Conservation (phyloP, 2,113 vertebrate species). For the Elephantulus edwardii region DNA sequence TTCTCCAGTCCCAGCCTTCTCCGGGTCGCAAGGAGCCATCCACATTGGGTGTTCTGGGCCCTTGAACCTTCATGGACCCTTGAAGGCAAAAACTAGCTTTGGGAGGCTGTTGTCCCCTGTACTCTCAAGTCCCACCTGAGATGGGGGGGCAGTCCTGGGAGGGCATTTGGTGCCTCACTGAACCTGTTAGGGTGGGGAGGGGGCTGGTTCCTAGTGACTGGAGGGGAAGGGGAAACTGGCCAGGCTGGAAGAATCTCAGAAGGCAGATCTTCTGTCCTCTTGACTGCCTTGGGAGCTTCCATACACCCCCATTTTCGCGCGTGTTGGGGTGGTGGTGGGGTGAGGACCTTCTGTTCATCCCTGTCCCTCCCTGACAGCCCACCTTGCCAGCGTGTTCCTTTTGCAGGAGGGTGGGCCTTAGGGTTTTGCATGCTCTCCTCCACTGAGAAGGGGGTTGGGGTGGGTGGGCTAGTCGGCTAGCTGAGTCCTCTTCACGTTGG, state of each 20-base stretch:
- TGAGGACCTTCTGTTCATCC: background rate
- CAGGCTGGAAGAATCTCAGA: background rate
- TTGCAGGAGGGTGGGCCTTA: background rate
- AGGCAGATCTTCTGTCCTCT: background rate
- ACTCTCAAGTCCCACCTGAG: background rate
- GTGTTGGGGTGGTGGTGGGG: background rate
- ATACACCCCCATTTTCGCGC: background rate
- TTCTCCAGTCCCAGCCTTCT: slow-evolving; percentile 20
- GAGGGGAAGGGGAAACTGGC: background rate
- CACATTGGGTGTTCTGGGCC: background rate
- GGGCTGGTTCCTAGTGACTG: background rate
- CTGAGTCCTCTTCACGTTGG: background rate
- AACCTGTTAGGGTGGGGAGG: background rate
- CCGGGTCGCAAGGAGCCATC: background rate
- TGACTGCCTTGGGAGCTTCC: slow-evolving; percentile 14
- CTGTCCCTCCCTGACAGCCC: slow-evolving; percentile 21
- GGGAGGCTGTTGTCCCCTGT: background rate
- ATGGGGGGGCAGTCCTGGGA: background rate
- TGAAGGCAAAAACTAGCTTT: slow-evolving; percentile 31
- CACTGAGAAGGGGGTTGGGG: background rate
- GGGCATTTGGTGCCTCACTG: background rate
- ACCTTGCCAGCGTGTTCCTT: slow-evolving; percentile 44
- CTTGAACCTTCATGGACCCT: slow-evolving; percentile 3
- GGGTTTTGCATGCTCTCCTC: slow-evolving; percentile 29
- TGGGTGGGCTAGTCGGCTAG: background rate